Evolutionary conservation across 2,888 invertebrate genomes (phyloP).

Genomic region (Polydrusus pterygomalis): DNA sequence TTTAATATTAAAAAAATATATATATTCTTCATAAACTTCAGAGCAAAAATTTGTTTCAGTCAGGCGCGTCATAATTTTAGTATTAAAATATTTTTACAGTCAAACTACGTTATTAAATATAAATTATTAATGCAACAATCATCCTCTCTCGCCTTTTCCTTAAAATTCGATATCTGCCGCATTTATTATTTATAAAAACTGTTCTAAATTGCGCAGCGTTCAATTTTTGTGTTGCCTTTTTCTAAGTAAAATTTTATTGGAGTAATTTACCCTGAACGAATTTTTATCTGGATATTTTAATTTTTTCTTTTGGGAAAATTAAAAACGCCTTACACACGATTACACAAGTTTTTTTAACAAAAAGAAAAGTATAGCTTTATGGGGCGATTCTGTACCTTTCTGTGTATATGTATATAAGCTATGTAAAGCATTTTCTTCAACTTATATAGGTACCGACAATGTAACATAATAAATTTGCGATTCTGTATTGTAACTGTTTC

Average conservation of each 20-base stretch:
- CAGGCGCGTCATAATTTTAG: neutral
- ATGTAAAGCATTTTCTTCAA: no score
- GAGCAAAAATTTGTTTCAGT: neutral
- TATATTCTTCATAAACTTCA: neutral
- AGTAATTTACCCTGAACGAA: constrained; percentile 30
- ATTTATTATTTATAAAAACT: constrained; percentile 48
- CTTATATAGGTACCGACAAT: no score
- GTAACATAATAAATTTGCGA: no score
- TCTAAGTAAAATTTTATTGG: constrained; percentile 19
- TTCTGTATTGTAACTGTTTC: no score
- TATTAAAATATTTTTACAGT: constrained; percentile 24
- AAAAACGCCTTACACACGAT: neutral
- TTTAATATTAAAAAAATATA: neutral
- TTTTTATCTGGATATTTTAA: constrained; percentile 11
- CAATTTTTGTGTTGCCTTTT: constrained; percentile 28
- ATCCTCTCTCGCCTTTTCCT: constrained; percentile 48
- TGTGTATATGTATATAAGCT: no score
- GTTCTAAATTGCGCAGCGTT: constrained; percentile 25
- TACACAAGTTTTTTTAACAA: no score
- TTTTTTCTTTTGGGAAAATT: neutral
- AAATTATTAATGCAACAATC: constrained; percentile 52
- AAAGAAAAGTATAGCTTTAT: no score
- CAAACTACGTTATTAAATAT: constrained; percentile 50
- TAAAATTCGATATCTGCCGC: constrained; percentile 48
- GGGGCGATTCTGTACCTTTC: no score